Conservation (phyloP, 2,113 vertebrate species). For the Todiramphus chloris region DNA sequence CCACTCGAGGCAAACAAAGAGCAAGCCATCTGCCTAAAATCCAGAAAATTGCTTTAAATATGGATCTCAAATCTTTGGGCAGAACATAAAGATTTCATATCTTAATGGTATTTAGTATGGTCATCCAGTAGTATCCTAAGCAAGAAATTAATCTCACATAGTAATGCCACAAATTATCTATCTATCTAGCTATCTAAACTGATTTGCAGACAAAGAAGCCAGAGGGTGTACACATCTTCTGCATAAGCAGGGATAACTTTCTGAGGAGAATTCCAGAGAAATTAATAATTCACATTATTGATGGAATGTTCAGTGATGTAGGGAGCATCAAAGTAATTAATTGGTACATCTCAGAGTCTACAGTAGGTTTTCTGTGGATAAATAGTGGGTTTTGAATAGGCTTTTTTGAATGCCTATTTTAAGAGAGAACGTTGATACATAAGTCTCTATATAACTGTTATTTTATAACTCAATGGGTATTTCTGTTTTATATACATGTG, state of each 20-base stretch:
- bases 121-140: not conserved
- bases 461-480: not conserved
- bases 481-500: not conserved
- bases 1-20: conserved; percentile 26
- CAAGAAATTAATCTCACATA: not conserved
- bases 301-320: not conserved
- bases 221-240: not conserved
- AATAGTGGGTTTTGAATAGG: not conserved
- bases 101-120: not conserved
- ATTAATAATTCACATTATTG: not conserved
- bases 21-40: conserved; percentile 23
- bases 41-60: conserved; percentile 30
- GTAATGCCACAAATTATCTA: not conserved
- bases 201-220: not conserved
- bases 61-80: not conserved
- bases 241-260: not conserved
- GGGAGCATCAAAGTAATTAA: not conserved
- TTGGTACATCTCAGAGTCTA: not conserved
- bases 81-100: conserved; percentile 8
- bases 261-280: not conserved
- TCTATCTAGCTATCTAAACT: not conserved
- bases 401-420: not conserved
- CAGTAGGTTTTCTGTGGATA: not conserved
- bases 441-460: not conserved
- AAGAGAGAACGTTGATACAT: not conserved